Evolutionary conservation across 2,113 vertebrate species (phyloP), one percentile per base, ranked within the genome.

Genomic region (Mohoua ochrocephala): DNA sequence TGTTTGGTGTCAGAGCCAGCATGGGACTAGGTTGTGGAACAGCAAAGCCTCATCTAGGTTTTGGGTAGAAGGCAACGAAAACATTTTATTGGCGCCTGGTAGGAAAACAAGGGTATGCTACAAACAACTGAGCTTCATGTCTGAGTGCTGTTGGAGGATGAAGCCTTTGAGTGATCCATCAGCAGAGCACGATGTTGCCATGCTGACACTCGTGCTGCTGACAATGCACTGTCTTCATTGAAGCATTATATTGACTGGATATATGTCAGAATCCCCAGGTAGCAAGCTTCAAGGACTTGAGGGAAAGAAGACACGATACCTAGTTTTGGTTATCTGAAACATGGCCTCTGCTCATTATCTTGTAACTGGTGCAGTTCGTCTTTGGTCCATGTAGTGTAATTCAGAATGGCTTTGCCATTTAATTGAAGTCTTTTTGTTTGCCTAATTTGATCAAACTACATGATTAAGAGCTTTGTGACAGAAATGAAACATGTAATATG

Each of bases 161-260:
- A 98, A 96, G 96, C 95, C 89, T 95, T 35, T 82, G 96, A 98
- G 97, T 98, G 98, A 98, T 98, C 98, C 98, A 98, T 98, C 98
- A 94, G 95, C 98, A 98, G 95, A 98, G 97, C 97, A 95, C 30
- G 30, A 76, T 83, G 60, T 26, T 96, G 97, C 97, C 27, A 11
- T 98, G 97, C 94, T 98, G 98, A 98, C 87, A 93, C 96, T 97
- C 93, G 1, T 52, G 91, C 94, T 97, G 78, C 98, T 98, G 98
- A 98, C 97, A 97, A 92, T 82, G 92, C 97, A 97, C 87, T 28
- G 30, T 83, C 75, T 52, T 94, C 74, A 76, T 11, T 91, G 88
- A 69, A 93, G 76, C 83, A 5, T 79, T 91, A 5, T 24, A 19
- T 33, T 80, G 27, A 12, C 35, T 67, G 54, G 17, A 11, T 63